A percentile compares a stretch with the other conserved stretches of the same genome.
Conservation (phyloP, 1,140 invertebrate genomes). For the Neodiprion fabricii region DNA sequence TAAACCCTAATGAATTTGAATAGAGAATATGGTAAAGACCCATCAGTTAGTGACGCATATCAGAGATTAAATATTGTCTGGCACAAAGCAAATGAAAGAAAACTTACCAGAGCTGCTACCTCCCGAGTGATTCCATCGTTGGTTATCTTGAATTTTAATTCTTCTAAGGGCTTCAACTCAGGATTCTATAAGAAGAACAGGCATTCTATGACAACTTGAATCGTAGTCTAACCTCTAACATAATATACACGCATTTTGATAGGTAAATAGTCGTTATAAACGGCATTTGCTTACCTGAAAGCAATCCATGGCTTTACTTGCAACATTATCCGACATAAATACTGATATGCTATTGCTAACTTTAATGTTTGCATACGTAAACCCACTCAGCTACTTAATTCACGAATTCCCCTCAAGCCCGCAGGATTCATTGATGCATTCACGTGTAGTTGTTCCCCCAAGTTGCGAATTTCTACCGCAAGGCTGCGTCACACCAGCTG, state of each 20-base stretch:
- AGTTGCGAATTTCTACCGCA: too few species aligned
- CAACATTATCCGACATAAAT: not conserved
- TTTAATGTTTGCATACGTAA: not conserved
- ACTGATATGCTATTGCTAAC: not conserved
- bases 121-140: conserved; percentile 37
- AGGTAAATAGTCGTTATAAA: not conserved
- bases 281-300: not conserved
- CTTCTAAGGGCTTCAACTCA: conserved; percentile 41
- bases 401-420: too few species aligned
- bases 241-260: not conserved
- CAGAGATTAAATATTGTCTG: not conserved
- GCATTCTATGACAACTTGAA: not conserved
- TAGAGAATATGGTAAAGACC: not conserved
- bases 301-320: not conserved
- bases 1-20: not conserved
- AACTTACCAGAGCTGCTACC: conserved; percentile 50
- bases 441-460: too few species aligned
- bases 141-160: conserved; percentile 39
- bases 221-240: not conserved
- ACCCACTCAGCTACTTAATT: too few species aligned
- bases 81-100: not conserved
- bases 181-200: conserved; percentile 44
- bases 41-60: not conserved
- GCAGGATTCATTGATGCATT: too few species aligned
- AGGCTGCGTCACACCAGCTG: not conserved